Conservation (phyloP, 2,113 vertebrate genomes). For the Corythornis vintsioides region DNA sequence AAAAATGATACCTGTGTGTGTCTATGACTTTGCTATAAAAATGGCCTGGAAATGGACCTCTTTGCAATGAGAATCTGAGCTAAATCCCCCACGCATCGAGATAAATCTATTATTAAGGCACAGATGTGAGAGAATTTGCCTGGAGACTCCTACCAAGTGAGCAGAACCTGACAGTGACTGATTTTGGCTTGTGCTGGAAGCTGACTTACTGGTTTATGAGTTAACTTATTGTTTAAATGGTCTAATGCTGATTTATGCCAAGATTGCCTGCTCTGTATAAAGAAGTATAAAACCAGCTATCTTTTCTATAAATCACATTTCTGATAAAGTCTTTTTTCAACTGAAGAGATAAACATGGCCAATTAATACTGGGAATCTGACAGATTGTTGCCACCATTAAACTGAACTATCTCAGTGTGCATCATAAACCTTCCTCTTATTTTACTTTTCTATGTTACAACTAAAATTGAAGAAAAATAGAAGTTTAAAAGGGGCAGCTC, state of each 20-base stretch:
- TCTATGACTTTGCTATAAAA: constrained; percentile 47
- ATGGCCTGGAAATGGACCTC: constrained; percentile 16
- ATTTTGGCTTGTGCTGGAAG: constrained; percentile 57
- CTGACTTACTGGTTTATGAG: constrained; percentile 57
- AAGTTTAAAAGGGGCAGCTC: neutral
- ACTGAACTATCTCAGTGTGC: neutral
- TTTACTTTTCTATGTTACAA: constrained; percentile 3
- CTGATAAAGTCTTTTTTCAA: constrained; percentile 43
- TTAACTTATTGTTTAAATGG: constrained; percentile 70
- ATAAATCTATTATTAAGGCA: constrained; percentile 67
- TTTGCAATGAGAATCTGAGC: constrained; percentile 17
- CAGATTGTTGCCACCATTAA: constrained; percentile 44
- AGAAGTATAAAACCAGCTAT: constrained; percentile 49
- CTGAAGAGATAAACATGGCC: constrained; percentile 45
- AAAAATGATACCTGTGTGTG: constrained; percentile 6
- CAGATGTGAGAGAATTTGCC: constrained; percentile 26
- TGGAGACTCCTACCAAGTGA: constrained; percentile 40
- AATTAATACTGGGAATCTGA: constrained; percentile 65
- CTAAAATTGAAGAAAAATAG: neutral
- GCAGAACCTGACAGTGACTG: constrained; percentile 68
- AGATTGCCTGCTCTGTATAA: constrained; percentile 44
- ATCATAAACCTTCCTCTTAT: neutral
- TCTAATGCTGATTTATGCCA: constrained; percentile 71
- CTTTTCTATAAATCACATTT: constrained; percentile 60
- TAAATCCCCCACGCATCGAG: constrained; percentile 9